Conservation (phyloP, 2,797 vertebrate genomes). For the Eidolon dupreanum region DNA sequence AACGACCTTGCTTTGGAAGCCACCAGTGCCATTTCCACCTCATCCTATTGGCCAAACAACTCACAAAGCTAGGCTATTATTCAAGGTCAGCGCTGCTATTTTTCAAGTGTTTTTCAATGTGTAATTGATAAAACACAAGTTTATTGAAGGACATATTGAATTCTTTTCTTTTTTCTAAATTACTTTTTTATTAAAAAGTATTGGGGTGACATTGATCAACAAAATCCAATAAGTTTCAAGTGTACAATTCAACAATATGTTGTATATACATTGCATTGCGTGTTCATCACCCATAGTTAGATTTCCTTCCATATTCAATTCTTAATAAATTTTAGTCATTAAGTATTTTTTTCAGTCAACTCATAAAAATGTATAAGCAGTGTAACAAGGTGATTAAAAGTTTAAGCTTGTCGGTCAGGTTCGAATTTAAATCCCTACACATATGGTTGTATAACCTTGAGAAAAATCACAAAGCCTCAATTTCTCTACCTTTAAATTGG, state of each 20-base stretch:
- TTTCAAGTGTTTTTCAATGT: neutral
- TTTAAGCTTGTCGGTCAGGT: neutral
- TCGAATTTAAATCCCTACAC: neutral
- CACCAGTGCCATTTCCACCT: neutral
- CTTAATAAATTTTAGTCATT: neutral
- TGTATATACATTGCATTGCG: too few relatives aligned
- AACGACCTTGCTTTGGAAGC: neutral
- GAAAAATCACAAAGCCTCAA: neutral
- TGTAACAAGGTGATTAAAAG: constrained; percentile 24
- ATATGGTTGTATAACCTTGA: neutral
- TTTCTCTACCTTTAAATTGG: neutral
- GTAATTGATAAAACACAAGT: neutral
- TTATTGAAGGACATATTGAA: neutral
- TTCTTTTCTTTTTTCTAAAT: neutral
- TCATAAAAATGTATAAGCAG: neutral
- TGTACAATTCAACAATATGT: too few relatives aligned
- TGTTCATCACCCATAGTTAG: too few relatives aligned
- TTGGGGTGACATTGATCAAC: too few relatives aligned
- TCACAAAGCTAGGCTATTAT: neutral
- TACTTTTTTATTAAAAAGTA: too few relatives aligned
- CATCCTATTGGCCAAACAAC: neutral
- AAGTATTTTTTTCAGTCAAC: neutral
- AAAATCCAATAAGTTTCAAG: too few relatives aligned
- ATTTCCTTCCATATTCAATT: neutral
- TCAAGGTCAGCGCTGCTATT: neutral